Percentiles rank a stretch among this genome's conserved stretches.
Evolutionary conservation across 2,797 vertebrate species (phyloP).

Genomic region (Mus caroli): DNA sequence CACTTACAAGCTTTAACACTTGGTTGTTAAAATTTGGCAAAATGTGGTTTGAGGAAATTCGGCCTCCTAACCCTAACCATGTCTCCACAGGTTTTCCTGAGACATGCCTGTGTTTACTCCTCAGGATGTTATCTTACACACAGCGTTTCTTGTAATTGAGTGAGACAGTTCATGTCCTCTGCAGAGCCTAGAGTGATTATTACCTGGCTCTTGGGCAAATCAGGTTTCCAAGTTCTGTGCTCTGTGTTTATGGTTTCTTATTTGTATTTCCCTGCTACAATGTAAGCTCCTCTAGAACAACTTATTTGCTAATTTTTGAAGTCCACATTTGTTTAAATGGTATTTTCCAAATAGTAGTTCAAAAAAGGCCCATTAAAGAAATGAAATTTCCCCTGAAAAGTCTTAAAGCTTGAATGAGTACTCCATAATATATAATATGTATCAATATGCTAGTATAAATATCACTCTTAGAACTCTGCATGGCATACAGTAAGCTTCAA

Average conservation of each 20-base stretch:
- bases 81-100: conserved; percentile 39
- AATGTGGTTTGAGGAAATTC: background rate
- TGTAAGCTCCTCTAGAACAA: background rate
- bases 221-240: background rate
- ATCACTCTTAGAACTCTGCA: background rate
- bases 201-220: background rate
- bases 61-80: background rate
- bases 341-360: conserved; percentile 9
- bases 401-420: background rate
- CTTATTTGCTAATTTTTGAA: conserved; percentile 25
- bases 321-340: background rate
- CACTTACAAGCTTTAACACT: background rate
- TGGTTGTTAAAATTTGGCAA: background rate
- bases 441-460: background rate
- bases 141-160: background rate
- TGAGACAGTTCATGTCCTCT: background rate
- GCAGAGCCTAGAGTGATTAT: background rate
- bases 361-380: conserved; percentile 40
- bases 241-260: conserved; percentile 9
- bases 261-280: background rate
- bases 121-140: conserved; percentile 1
- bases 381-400: background rate
- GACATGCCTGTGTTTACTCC: background rate
- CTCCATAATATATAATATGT: background rate
- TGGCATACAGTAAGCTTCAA: background rate